Base-by-base conservation (phyloP, 2,113 vertebrate species). In the Siphamia tubifer region DNA sequence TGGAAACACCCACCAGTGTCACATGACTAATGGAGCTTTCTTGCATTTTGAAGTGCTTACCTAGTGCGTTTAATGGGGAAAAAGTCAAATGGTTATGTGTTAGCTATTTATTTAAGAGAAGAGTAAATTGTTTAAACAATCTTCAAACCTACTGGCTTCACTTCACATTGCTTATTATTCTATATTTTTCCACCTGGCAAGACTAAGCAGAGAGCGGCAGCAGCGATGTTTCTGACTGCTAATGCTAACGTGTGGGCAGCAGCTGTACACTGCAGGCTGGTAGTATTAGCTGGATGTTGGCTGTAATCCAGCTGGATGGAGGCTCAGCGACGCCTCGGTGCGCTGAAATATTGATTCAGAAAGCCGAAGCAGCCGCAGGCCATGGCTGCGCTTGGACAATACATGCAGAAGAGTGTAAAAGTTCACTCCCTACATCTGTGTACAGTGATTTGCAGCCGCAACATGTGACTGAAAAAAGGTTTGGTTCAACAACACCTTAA, bases 331-430 rank as follows among this genome's bases (percentile, higher is more conserved):
- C 58, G 82, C 82, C 85, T 90, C 68, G n/a, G 56, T 39, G 13
- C 30, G 32, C 77, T 87, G 64, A 88, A 85, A 83, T 89, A 92
- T 91, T 79, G 89, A 91, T 90, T 74, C 28, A 52, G 68, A 75
- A 66, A 79, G 73, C 67, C 45, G 64, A 68, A 77, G 67, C 73
- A 44, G 48, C 85, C 70, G 35, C 49, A 2, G 81, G 83, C 83
- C 32, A 57, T 23, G 20, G 68, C 67, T 83, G 40, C 40, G 20
- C 74, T 84, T 75, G 81, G 79, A 86, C 74, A 71, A 60, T 17
- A 54, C 63, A 71, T 49, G 55, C 70, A 58, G 60, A 32, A 51
- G 49, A 62, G 66, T 72, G 63, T 61, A 24, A 74, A 81, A 79
- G 70, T 76, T 74, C 56, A 65, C 36, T 21, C 47, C 44, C 30